A percentile compares a stretch with the other conserved stretches of the same genome.
Evolutionary conservation across 1,140 invertebrate species (phyloP).

Genomic region (Drosophila nannoptera): DNA sequence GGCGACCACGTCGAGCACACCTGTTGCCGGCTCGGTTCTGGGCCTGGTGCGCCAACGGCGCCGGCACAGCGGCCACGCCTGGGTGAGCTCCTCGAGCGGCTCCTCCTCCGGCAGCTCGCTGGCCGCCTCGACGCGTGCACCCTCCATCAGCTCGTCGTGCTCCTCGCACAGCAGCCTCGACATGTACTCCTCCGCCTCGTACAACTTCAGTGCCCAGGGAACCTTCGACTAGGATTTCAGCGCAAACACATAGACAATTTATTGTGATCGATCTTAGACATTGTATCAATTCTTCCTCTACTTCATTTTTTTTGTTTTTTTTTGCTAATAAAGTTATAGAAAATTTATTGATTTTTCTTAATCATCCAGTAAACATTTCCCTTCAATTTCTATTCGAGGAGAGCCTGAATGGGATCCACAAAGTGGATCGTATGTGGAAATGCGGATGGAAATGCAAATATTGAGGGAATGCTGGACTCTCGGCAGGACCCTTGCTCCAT

Average conservation of each 20-base stretch:
- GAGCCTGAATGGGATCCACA: too few species aligned
- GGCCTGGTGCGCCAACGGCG: slow-evolving; percentile 63
- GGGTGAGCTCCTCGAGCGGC: slow-evolving; percentile 65
- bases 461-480: too few species aligned
- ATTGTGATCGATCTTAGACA: slow-evolving; percentile 42
- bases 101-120: slow-evolving; percentile 55
- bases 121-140: slow-evolving; percentile 48
- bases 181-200: slow-evolving; percentile 42
- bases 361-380: too few species aligned
- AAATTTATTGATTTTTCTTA: slow-evolving; percentile 3
- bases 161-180: slow-evolving; percentile 61
- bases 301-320: neutral
- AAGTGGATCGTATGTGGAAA: too few species aligned
- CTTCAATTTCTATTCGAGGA: too few species aligned
- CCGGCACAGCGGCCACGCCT: slow-evolving; percentile 62
- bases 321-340: slow-evolving; percentile 27
- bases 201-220: slow-evolving; percentile 46
- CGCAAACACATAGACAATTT: slow-evolving; percentile 25
- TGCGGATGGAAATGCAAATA: too few species aligned
- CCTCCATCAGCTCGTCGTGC: slow-evolving; percentile 53
- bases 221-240: slow-evolving; percentile 47
- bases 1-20: slow-evolving; percentile 34
- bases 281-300: neutral
- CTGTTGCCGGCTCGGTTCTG: slow-evolving; percentile 69
- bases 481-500: too few species aligned